phyloP scores from a whole-genome alignment of 35 echinoderm and acorn worm species.

The Lytechinus pictus region DNA sequence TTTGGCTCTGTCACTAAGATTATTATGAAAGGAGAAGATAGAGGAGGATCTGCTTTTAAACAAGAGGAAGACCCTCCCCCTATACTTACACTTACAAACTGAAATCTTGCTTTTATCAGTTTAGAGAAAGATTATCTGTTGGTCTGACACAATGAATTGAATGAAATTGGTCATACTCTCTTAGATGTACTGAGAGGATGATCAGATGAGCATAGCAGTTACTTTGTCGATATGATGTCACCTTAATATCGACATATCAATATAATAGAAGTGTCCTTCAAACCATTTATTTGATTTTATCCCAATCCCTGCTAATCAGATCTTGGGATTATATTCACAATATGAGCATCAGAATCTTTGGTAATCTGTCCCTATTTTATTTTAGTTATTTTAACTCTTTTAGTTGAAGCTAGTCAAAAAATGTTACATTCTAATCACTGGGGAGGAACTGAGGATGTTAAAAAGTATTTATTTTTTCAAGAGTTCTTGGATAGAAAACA shows the following conservation, averaged over 20 bases:
- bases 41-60: too few relatives aligned
- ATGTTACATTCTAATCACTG: not conserved
- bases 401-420: not conserved
- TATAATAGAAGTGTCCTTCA: not conserved
- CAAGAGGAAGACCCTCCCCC: too few relatives aligned
- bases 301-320: not conserved
- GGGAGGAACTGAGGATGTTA: not conserved
- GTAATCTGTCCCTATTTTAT: not conserved
- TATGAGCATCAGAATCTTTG: not conserved
- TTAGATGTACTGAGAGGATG: not conserved
- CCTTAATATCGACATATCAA: not conserved
- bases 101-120: too few relatives aligned
- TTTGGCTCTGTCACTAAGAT: too few relatives aligned
- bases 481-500: not conserved
- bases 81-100: too few relatives aligned
- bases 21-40: too few relatives aligned
- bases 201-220: not conserved
- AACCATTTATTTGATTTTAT: not conserved
- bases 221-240: not conserved
- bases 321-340: not conserved
- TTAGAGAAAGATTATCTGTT: too few relatives aligned
- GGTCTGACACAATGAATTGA: too few relatives aligned
- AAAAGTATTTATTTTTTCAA: not conserved
- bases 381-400: not conserved
- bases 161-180: too few relatives aligned